These are phyloP conservation scores for Morphnarchus princeps DNA, from an alignment of 2,113 vertebrate species.

Conservation along the genomic window DNA sequence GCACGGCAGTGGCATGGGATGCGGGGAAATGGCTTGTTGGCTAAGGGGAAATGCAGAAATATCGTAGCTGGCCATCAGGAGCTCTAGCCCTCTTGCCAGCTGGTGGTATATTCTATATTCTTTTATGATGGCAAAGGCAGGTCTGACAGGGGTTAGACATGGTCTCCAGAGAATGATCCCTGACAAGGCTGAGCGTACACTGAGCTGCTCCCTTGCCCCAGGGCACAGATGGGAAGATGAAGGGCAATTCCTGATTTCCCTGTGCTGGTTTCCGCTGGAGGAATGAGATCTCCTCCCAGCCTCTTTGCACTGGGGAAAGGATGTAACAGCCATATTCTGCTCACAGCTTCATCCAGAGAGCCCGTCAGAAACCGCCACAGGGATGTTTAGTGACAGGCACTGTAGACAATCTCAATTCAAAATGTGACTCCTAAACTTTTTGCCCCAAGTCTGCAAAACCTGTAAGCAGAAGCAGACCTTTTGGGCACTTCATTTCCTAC, in stretches of 20 bases:
- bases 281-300: neutral
- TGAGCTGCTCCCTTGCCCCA: neutral
- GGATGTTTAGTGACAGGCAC: neutral
- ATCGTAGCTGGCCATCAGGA: neutral
- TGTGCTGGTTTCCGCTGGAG: neutral
- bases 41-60: neutral
- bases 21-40: neutral
- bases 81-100: neutral
- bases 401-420: neutral
- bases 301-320: neutral
- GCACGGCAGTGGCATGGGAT: accelerated
- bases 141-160: neutral
- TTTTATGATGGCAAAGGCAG: neutral
- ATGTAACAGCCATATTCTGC: neutral
- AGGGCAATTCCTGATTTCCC: neutral
- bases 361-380: neutral
- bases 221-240: neutral
- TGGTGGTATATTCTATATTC: neutral
- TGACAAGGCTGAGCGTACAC: neutral
- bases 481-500: neutral
- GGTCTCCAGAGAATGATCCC: neutral
- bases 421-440: neutral
- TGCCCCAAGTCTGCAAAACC: neutral
- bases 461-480: neutral
- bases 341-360: neutral